A percentile compares a stretch with the other conserved stretches of the same genome.
These are phyloP conservation scores for Pyrrhosoma nymphula DNA, from an alignment of 2,888 invertebrate genomes.

Conservation along the genomic window DNA sequence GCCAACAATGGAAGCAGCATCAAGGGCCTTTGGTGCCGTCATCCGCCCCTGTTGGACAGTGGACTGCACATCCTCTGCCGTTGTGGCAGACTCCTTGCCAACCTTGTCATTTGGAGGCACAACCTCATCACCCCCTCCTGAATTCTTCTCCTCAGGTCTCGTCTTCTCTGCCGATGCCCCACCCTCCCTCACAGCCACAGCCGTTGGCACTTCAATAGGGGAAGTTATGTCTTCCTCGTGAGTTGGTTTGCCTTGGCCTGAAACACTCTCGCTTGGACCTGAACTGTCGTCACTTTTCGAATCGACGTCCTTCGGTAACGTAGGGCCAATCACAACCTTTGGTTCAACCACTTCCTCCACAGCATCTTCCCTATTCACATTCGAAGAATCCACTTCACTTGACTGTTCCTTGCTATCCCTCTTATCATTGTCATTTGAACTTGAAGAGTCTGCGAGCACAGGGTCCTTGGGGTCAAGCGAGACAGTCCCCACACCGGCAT, in stretches of 20 bases:
- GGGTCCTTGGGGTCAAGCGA: conserved; percentile 36
- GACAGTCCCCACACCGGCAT: background rate
- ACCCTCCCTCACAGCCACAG: conserved; percentile 56
- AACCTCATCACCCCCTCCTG: background rate
- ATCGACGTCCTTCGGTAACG: background rate
- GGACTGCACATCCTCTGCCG: conserved; percentile 33
- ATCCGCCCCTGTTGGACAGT: conserved; percentile 74
- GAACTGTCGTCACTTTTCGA: conserved; percentile 12
- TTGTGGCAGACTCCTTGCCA: conserved; percentile 16
- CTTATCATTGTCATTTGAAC: conserved; percentile 41
- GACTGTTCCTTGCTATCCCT: background rate
- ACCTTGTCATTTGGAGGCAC: conserved; percentile 32
- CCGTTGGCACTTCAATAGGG: conserved; percentile 43
- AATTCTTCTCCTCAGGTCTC: background rate
- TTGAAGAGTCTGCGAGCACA: conserved; percentile 14
- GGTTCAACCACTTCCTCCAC: background rate
- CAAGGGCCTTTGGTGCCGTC: conserved; percentile 77
- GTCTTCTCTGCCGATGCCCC: background rate
- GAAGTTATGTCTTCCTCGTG: conserved; percentile 23
- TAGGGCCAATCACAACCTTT: background rate
- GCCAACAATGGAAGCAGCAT: conserved; percentile 84
- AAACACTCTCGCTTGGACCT: conserved; percentile 12
- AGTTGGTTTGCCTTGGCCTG: conserved; percentile 31
- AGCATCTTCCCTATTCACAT: background rate
- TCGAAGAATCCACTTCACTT: background rate